Base-by-base conservation (phyloP, 2,113 vertebrate genomes). In the Hippoglossus stenolepis region DNA sequence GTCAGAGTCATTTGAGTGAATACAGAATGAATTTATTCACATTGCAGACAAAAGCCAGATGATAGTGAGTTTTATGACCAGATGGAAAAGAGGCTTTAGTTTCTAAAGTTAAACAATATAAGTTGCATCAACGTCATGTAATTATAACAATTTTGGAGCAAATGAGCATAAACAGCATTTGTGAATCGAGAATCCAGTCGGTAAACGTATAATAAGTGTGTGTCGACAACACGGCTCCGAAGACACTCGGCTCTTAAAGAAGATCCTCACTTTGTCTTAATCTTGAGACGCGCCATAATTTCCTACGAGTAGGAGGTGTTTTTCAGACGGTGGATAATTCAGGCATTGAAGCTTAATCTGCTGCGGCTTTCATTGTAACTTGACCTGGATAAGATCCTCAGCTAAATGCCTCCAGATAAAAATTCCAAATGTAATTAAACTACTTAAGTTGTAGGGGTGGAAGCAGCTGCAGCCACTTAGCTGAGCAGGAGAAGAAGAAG, bases 361-460 rank as follows among this genome's bases (percentile, higher is more conserved):
- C 73, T 66, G 75, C 62, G 67, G 61, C 74, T 66, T 61, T 76
- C 45, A 26, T 58, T 79, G 72, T 59, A 60, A 58, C 4, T 61
- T 81, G 77, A 74, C 70, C 58, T 65, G 60, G 72, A 72, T 66
- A 69, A 69, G 54, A 83, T 84, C 45, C 60, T 73, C 78, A 20
- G 70, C 83, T 72, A 71, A 84, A 64, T 24, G 65, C 73, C 78
- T 80, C 21, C 28, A 73, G 76, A 21, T 72, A 49, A 78, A 79
- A 77, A 70, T 5, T 78, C 24, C n/a, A 78, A 86, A 70, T 82
- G 59, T 70, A 82, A 86, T 86, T 78, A 84, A 84, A 80, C 79
- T 64, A 35, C 70, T 87, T 84, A 5, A 64, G 77, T 15, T 59
- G 73, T 56, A 70, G 69, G 6, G 58, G 2, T 9, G 49, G 71